These are phyloP conservation scores for Holothuria glaberrima DNA, from an alignment of 35 echinoderm and acorn worm species.

Conservation along the genomic window DNA sequence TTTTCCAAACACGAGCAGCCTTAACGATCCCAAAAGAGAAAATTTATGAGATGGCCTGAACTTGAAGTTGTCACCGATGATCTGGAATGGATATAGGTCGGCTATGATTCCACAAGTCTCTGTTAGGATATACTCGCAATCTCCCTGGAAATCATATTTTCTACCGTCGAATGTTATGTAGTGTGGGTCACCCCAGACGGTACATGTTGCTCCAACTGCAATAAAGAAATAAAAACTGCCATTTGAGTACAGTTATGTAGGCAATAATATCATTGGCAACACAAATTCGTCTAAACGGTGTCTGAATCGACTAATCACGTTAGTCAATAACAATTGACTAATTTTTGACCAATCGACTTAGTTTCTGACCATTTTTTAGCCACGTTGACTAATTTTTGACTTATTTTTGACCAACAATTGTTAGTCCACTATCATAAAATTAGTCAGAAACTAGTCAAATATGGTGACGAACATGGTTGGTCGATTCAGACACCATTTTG, in stretches of 20 bases:
- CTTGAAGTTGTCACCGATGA: slow-evolving; percentile 43
- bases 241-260: background rate
- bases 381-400: no score
- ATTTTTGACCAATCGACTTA: no score
- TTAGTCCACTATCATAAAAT: no score
- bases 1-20: slow-evolving; percentile 20
- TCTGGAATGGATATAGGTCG: slow-evolving; percentile 37
- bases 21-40: slow-evolving; percentile 15
- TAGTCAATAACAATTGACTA: no score
- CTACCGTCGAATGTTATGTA: slow-evolving; percentile 56
- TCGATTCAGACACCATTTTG: no score
- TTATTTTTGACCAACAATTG: no score
- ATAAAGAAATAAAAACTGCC: background rate
- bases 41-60: slow-evolving; percentile 32
- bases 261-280: no score
- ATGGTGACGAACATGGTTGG: no score
- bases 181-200: slow-evolving; percentile 48
- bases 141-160: slow-evolving; percentile 47
- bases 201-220: slow-evolving; percentile 29
- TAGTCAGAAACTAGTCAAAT: no score
- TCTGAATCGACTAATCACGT: no score
- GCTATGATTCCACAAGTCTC: slow-evolving; percentile 45
- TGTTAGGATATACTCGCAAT: slow-evolving; percentile 40
- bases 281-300: no score
- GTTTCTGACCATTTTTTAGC: no score